Evolutionary conservation across 2,888 invertebrate genomes (phyloP).

Genomic region (Andrena fulva): DNA sequence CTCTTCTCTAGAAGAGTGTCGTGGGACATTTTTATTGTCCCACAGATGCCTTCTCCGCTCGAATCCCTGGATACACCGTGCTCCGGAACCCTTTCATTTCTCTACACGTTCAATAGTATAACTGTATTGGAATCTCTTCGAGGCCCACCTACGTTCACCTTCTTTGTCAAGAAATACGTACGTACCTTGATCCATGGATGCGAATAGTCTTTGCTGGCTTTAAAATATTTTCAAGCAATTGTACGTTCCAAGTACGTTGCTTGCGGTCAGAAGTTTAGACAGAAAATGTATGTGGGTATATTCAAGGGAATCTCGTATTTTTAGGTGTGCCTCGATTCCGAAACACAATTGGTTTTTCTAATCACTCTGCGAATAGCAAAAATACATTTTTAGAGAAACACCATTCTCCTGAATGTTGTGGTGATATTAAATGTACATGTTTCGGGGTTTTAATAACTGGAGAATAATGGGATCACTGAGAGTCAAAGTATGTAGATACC

Average conservation of each 20-base stretch:
- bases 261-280: background rate
- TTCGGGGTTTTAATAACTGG: too few species aligned
- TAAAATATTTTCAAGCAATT: background rate
- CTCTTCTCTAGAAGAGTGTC: conserved; percentile 18
- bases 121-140: conserved; percentile 62
- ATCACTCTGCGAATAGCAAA: too few species aligned
- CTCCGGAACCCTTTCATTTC: conserved; percentile 65
- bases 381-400: too few species aligned
- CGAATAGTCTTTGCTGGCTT: conserved; percentile 14
- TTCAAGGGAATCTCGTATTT: background rate
- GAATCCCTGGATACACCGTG: conserved; percentile 40
- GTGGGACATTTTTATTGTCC: conserved; percentile 41
- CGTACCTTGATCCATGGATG: conserved; percentile 26
- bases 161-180: conserved; percentile 26
- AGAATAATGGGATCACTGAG: too few species aligned
- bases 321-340: background rate
- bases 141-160: conserved; percentile 69
- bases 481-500: too few species aligned
- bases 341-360: background rate
- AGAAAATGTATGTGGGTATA: background rate
- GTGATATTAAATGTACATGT: too few species aligned
- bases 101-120: conserved; percentile 53
- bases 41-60: conserved; percentile 54
- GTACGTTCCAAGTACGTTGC: background rate
- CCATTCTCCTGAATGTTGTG: too few species aligned